Evolutionary conservation across 92 coral and sea anemone genomes (phyloP), one percentile per base, ranked within the genome.

Genomic region (Porites divaricata): DNA sequence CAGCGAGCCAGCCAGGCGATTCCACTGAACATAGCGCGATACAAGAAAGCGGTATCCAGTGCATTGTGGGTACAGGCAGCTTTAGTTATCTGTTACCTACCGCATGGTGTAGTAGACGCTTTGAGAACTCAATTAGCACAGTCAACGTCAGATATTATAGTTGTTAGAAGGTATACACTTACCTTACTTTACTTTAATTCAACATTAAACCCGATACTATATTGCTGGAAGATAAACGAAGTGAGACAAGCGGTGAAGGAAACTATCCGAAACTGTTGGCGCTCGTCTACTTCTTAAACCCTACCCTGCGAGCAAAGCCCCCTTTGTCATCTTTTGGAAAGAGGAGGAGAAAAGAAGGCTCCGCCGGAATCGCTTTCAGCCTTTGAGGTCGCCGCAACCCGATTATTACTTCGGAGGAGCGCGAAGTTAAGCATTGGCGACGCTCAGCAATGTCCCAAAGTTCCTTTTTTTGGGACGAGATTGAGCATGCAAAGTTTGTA

Each of bases 11-110:
- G 28, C 57, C 75, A 71, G 19, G 10, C 75, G 49, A 71, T 17
- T 71, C 57, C 75, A 49, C 9, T 54, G 10, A 75, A 75, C 79
- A 75, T 21, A 23, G 79, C 66, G 49, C 79, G 79, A 75, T 75
- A 75, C 66, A 54, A 50, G 28, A 75, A 17, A 23, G n/a, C 66
- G 12, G 50, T 75, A 22, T 23, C 48, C 45, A 51, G 45, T 74
- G 78, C 64, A 23, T 8, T 74, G 45, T 74, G 61, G 61, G 62
- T 74, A 19, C 79, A 75, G 49, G 23, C 57, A n/a, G 16, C 66
- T 1, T 53, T 75, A 20, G 11, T 75, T 15, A 50, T 9, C 16
- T 75, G 79, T 57, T 75, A 56, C 51, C 16, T 72, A n/a, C 76
- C 76, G 0, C 53, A 48, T 8, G 53, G 76, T 52, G 22, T 72